Percentiles rank a stretch among this genome's conserved stretches.
Evolutionary conservation across 2,797 vertebrate genomes (phyloP).

Genomic region (Borostomias antarcticus): DNA sequence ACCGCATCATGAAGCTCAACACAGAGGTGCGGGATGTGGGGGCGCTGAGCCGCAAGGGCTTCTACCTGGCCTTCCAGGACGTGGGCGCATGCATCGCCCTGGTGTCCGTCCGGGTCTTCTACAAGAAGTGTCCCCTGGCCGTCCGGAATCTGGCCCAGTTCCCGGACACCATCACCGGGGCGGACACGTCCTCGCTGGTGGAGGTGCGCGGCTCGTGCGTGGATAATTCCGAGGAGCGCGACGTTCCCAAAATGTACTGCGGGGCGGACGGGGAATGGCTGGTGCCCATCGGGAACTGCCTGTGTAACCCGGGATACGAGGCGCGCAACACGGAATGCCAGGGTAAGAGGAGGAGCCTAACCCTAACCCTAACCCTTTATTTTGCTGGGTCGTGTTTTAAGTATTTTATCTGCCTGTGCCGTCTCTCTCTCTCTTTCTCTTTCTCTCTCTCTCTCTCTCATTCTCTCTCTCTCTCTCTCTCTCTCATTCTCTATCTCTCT

Average conservation of each 20-base stretch:
- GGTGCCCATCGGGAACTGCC: conserved; percentile 96
- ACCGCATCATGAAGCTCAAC: conserved; percentile 97
- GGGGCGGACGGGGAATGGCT: conserved; percentile 97
- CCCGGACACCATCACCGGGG: conserved; percentile 93
- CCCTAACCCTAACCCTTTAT: too few relatives aligned
- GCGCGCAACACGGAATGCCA: conserved; percentile 91
- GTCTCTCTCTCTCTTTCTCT: conserved; percentile 38
- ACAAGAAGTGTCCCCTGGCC: conserved; percentile 93
- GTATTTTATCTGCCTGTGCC: conserved; percentile 40
- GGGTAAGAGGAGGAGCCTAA: too few relatives aligned
- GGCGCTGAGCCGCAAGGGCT: conserved; percentile 87
- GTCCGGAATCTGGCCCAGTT: conserved; percentile 95
- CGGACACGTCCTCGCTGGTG: conserved; percentile 94
- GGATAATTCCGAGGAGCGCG: conserved; percentile 95
- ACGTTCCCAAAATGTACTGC: conserved; percentile 99
- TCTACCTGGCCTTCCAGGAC: conserved; percentile 97
- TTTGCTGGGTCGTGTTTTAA: conserved; percentile 27
- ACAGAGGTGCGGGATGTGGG: conserved; percentile 95
- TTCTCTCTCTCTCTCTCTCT: conserved; percentile 1
- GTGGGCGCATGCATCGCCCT: conserved; percentile 96
- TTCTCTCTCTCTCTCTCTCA: conserved; percentile 20
- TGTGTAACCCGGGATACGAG: conserved; percentile 95
- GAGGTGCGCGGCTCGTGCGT: conserved; percentile 96
- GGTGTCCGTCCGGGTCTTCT: conserved; percentile 94
- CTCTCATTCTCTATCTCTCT: conserved; percentile 1